phyloP scores from a whole-genome alignment of 2,797 vertebrate genomes.

The Discoglossus pictus region DNA sequence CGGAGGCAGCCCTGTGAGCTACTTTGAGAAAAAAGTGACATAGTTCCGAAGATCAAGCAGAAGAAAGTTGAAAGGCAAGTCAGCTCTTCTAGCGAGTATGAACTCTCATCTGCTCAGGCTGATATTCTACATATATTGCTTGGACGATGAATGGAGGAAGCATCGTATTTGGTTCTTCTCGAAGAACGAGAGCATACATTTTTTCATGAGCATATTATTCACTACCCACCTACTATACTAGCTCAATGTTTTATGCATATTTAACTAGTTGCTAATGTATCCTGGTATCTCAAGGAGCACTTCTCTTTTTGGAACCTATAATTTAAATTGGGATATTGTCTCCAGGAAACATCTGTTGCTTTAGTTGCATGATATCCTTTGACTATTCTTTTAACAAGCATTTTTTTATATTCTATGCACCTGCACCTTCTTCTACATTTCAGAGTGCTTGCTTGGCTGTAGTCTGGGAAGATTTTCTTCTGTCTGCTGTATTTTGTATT shows the following conservation, averaged over 20 bases:
- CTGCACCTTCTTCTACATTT: constrained; percentile 44
- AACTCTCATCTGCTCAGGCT: constrained; percentile 76
- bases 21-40: constrained; percentile 89
- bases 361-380: constrained; percentile 60
- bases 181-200: background rate
- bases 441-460: background rate
- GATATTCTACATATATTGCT: constrained; percentile 52
- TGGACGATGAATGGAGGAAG: constrained; percentile 41
- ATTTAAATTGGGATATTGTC: no score
- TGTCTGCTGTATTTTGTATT: constrained; percentile 11
- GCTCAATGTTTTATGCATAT: constrained; percentile 46
- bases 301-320: constrained; percentile 51
- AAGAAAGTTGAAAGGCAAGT: constrained; percentile 86
- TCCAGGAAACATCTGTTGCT: no score
- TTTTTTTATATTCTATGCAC: constrained; percentile 59
- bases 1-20: constrained; percentile 89
- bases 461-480: background rate
- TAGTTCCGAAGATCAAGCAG: constrained; percentile 83
- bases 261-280: constrained; percentile 55
- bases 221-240: constrained; percentile 56
- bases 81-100: constrained; percentile 87
- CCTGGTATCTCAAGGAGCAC: constrained; percentile 53
- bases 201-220: constrained; percentile 49
- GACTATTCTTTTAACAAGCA: constrained; percentile 57
- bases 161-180: constrained; percentile 3